phyloP scores from a whole-genome alignment of 2,113 vertebrate species.

The Dipodomys stephensi region DNA sequence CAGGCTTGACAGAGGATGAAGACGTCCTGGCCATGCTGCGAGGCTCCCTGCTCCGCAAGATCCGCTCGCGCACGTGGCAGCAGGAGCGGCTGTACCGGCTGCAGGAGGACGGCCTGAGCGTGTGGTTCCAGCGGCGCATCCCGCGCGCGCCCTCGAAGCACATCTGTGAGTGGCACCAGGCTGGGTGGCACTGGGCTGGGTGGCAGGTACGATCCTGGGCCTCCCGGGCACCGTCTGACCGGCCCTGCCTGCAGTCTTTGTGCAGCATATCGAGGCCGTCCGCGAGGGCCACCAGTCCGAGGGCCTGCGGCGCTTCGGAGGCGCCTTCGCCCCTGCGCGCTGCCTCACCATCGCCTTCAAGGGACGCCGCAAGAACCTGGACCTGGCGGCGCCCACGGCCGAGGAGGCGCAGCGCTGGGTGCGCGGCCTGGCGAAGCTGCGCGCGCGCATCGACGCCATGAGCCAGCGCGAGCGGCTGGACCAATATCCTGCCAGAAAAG shows the following conservation, averaged over 20 bases:
- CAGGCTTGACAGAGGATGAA: conserved; percentile 93
- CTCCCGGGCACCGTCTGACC: neutral
- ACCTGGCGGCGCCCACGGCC: conserved; percentile 89
- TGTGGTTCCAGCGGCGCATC: conserved; percentile 93
- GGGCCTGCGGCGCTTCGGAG: conserved; percentile 88
- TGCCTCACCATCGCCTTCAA: conserved; percentile 96
- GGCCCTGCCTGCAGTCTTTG: conserved; percentile 87
- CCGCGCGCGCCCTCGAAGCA: conserved; percentile 87
- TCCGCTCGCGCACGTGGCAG: conserved; percentile 90
- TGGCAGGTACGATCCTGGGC: rapidly evolving
- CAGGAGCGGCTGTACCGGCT: conserved; percentile 91
- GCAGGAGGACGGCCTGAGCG: conserved; percentile 93
- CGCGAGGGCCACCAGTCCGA: conserved; percentile 95
- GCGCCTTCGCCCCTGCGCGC: conserved; percentile 86
- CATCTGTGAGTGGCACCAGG: conserved; percentile 89
- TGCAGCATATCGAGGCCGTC: conserved; percentile 93
- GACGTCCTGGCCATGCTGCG: conserved; percentile 93
- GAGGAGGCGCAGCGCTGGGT: conserved; percentile 94
- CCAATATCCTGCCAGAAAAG: conserved; percentile 93
- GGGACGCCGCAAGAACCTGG: conserved; percentile 93
- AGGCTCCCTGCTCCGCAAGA: conserved; percentile 93
- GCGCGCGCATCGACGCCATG: conserved; percentile 91
- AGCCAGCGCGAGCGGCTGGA: conserved; percentile 95
- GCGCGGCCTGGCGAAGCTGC: conserved; percentile 92
- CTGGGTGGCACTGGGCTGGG: rapidly evolving